Base-by-base conservation (phyloP, 2,113 vertebrate genomes). In the Sciurus niger region DNA sequence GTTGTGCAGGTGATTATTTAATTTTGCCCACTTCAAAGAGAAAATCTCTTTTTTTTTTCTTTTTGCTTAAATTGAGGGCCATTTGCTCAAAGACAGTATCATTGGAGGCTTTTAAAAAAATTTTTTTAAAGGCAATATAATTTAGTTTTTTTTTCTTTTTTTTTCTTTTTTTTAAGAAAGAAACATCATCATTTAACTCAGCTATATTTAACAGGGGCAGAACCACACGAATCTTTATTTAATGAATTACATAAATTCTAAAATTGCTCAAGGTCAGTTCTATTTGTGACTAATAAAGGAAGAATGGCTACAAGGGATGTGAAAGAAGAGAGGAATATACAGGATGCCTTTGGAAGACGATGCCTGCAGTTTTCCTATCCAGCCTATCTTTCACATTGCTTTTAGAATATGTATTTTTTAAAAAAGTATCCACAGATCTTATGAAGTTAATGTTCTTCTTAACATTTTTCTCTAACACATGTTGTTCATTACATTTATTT, bases 261-360 rank as follows among this genome's bases (percentile, higher is more conserved):
- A 90, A 80, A 77, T 53, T 86, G 28, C n/a, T 88, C 11, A 89
- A 46, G 34, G 86, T 84, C 55, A 63, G 67, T 90, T 86, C 86
- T 40, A 37, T 72, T 84, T 86, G n/a, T 93, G 60, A 89, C 70
- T 94, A 68, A 76, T n/a, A 46, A 68, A 60, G 46, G 46, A 48
- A 48, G 32, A 40, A 58, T 80, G 67, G 32, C 51, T 94, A 74
- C 74, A 60, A 89, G 28, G 73, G 58, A 80, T 82, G 70, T 60
- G 46, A 83, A 67, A 28, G 79, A 51, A 58, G 8, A 58, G 46
- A 80, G 68, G 92, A 83, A 88, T 30, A 82, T 4, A 46, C n/a
- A 93, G 78, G 77, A 92, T 46, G 72, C n/a, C 51, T 94, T 77
- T 88, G 24, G 88, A 88, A 94, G 53, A 6, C 65, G 22, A 20